These are phyloP conservation scores for Drosophila neoperkinsi DNA, from an alignment of 2,888 invertebrate species.

Conservation along the genomic window DNA sequence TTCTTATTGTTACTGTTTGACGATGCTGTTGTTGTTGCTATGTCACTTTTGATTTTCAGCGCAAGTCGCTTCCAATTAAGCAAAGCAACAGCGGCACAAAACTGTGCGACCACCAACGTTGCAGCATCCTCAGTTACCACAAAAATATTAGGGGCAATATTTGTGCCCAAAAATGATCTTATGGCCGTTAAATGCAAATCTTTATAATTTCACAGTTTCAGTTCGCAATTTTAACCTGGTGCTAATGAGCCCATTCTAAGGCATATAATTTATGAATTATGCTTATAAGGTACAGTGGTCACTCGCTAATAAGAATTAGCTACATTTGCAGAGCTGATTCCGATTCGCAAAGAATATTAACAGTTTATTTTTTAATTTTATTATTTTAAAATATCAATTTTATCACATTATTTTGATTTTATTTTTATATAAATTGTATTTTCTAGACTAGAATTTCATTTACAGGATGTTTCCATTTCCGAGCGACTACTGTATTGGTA, in stretches of 20 bases:
- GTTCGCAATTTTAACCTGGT: constrained; percentile 40
- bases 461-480: not conserved
- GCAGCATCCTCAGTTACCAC: constrained; percentile 17
- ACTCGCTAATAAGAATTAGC: not conserved
- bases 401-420: not conserved
- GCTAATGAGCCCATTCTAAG: constrained; percentile 69
- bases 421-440: too few relatives aligned
- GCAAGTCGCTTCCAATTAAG: constrained; percentile 73
- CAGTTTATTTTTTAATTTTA: not conserved
- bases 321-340: not conserved
- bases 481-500: constrained; percentile 1
- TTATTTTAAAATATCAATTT: not conserved
- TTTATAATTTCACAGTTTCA: constrained; percentile 28
- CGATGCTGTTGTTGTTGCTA: constrained; percentile 42
- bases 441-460: not conserved
- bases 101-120: constrained; percentile 52
- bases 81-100: constrained; percentile 24
- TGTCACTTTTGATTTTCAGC: constrained; percentile 76
- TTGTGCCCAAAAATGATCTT: constrained; percentile 48
- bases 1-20: constrained; percentile 31
- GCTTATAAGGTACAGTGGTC: constrained; percentile 15
- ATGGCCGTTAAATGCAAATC: constrained; percentile 74
- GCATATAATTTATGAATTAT: constrained; percentile 51
- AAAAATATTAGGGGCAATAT: constrained; percentile 43
- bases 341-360: not conserved